Evolutionary conservation across 2,113 vertebrate species (phyloP).

Genomic region (Protobothrops mucrosquamatus): DNA sequence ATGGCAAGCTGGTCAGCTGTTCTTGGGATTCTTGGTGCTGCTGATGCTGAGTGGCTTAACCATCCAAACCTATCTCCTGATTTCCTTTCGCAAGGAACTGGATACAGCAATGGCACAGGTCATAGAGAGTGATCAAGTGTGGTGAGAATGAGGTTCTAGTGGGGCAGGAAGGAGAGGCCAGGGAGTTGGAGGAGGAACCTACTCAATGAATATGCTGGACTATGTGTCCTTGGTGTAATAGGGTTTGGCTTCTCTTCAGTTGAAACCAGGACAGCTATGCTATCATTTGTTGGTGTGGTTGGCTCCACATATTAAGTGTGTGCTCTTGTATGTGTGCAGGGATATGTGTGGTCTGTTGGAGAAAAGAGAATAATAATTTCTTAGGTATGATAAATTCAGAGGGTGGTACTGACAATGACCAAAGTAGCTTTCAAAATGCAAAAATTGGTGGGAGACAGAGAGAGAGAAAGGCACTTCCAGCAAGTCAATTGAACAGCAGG

Average conservation of each 20-base stretch:
- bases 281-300: neutral
- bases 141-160: neutral
- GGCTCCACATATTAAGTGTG: too few relatives aligned
- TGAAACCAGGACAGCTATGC: neutral
- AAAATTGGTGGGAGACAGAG: neutral
- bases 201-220: neutral
- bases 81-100: constrained; percentile 45
- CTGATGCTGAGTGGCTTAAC: constrained; percentile 62
- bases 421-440: neutral
- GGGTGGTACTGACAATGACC: neutral
- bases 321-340: neutral
- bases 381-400: neutral
- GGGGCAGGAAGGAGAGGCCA: neutral
- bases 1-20: constrained; percentile 28
- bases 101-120: neutral
- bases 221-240: rapidly evolving
- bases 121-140: constrained; percentile 22
- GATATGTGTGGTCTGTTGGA: neutral
- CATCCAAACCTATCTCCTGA: constrained; percentile 75
- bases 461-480: neutral
- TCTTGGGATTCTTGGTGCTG: constrained; percentile 66
- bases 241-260: neutral
- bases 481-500: neutral
- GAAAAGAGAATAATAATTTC: neutral
- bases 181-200: neutral